Percentiles rank a stretch among this genome's conserved stretches.
phyloP scores from a whole-genome alignment of 2,113 vertebrate genomes.

The Lagopus leucura region DNA sequence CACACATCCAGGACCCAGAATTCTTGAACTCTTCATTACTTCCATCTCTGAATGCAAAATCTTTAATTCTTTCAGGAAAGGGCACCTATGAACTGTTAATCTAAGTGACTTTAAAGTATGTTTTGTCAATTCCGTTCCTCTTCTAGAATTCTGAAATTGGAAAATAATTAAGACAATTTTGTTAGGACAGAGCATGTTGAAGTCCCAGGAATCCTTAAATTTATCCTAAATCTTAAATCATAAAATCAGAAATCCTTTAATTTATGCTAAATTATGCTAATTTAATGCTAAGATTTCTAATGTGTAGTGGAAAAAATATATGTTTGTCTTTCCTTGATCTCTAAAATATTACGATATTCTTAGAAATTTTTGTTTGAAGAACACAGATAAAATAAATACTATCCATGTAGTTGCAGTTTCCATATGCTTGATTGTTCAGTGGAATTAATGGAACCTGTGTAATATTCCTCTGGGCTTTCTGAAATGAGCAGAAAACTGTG shows the following conservation, averaged over 20 bases:
- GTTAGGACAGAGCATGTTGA: neutral
- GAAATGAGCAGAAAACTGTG: neutral
- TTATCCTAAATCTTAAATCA: no score
- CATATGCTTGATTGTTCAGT: neutral
- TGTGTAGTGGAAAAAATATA: neutral
- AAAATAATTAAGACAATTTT: neutral
- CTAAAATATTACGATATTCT: neutral
- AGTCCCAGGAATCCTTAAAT: neutral
- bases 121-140: slow-evolving; percentile 1
- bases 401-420: neutral
- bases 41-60: slow-evolving; percentile 4
- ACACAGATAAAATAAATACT: neutral
- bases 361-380: neutral
- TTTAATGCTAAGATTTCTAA: neutral
- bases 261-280: no score
- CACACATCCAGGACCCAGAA: slow-evolving; percentile 21
- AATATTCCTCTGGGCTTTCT: neutral
- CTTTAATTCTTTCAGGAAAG: slow-evolving; percentile 13
- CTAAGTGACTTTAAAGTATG: neutral
- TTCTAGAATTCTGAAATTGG: neutral
- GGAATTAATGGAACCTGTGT: neutral
- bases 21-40: slow-evolving; percentile 34
- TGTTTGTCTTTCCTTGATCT: neutral
- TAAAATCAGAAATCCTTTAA: neutral
- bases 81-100: neutral